phyloP scores from a whole-genome alignment of 2,113 vertebrate genomes.

The Tyrannus savana region DNA sequence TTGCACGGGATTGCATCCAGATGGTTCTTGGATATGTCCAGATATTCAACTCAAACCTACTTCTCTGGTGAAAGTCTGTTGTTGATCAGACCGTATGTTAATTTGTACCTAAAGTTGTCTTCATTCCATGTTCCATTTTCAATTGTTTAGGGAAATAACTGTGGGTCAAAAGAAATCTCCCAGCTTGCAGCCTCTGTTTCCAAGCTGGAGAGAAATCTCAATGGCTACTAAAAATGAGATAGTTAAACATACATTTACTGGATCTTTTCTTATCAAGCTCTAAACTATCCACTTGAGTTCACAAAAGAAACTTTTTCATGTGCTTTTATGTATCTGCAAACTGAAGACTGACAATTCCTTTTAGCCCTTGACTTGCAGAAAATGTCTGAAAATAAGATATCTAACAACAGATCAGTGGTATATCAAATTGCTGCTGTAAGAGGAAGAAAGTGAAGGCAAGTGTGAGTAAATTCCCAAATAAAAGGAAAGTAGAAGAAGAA shows the following conservation, averaged over 20 bases:
- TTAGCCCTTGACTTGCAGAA: neutral
- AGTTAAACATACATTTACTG: neutral
- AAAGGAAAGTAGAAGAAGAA: neutral
- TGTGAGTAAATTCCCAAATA: neutral
- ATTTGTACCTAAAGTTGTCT: neutral
- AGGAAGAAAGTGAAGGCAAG: neutral
- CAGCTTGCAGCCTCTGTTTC: neutral
- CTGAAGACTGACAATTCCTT: neutral
- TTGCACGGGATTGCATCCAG: neutral
- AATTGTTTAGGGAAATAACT: neutral
- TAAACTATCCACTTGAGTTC: neutral
- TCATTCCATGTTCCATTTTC: neutral
- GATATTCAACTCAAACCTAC: neutral
- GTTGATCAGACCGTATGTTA: neutral
- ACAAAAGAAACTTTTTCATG: neutral
- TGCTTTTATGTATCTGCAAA: neutral
- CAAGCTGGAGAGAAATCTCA: neutral
- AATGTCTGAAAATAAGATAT: neutral
- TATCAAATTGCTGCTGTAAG: neutral
- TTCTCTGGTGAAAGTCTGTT: neutral
- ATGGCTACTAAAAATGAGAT: neutral
- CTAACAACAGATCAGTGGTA: neutral
- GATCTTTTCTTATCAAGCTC: neutral
- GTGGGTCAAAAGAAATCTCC: neutral
- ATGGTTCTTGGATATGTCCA: accelerated